Conservation (phyloP, 2,888 invertebrate species). For the Mayetiola destructor region DNA sequence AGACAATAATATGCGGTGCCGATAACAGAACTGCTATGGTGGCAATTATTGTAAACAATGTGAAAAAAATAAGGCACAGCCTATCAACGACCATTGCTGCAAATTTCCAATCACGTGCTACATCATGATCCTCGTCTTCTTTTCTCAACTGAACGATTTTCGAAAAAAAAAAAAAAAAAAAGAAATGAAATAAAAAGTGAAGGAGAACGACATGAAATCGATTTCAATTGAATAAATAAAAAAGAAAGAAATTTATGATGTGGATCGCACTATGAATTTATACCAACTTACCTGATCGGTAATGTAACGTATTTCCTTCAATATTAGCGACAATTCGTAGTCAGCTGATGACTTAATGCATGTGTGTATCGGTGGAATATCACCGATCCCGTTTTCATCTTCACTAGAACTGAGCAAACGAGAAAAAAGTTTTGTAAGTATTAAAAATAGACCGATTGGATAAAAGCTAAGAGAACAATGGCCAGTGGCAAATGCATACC, state of each 20-base stretch:
- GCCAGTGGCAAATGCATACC: conserved; percentile 58
- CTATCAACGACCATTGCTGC: conserved; percentile 99
- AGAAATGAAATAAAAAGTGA: not conserved
- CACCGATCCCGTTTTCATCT: conserved; percentile 22
- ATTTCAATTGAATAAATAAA: not conserved
- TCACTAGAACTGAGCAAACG: conserved; percentile 2
- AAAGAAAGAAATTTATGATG: not conserved
- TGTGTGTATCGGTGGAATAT: conserved; percentile 56
- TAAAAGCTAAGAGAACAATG: no score
- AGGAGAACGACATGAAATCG: no score
- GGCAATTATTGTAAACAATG: conserved; percentile 93
- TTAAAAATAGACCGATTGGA: not conserved
- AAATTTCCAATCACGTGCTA: conserved; percentile 98
- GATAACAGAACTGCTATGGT: conserved; percentile 93
- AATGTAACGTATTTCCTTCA: conserved; percentile 86
- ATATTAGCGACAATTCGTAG: conserved; percentile 86
- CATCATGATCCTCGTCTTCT: conserved; percentile 85
- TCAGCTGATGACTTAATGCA: conserved; percentile 70
- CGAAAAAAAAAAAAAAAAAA: not conserved
- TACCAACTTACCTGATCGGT: conserved; percentile 38
- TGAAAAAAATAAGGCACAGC: conserved; percentile 99
- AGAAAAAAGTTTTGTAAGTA: no score
- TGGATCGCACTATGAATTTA: not conserved
- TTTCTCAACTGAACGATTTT: conserved; percentile 66
- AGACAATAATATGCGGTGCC: conserved; percentile 65